phyloP scores from a whole-genome alignment of 2,888 invertebrate genomes.

The Tinea trinotella region DNA sequence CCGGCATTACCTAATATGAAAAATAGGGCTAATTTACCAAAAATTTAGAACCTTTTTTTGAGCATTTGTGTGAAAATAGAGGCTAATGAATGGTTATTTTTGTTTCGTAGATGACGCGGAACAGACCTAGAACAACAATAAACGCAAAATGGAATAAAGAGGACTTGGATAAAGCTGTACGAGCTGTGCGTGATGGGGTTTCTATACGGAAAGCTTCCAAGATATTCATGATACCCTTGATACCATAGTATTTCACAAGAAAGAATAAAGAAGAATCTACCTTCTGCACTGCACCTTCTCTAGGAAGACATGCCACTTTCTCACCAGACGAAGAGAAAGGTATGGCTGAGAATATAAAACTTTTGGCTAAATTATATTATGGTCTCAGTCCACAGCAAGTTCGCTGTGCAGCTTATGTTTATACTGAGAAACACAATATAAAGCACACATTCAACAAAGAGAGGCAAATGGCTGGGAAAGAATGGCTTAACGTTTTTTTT shows the following conservation, averaged over 20 bases:
- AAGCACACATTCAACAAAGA: neutral
- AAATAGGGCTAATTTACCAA: too few relatives aligned
- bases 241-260: conserved; percentile 21
- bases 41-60: too few relatives aligned
- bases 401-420: conserved; percentile 21
- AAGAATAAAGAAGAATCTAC: conserved; percentile 18
- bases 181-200: conserved; percentile 18
- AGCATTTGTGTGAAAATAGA: too few relatives aligned
- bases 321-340: conserved; percentile 18
- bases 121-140: conserved; percentile 20
- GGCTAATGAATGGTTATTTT: too few relatives aligned
- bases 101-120: too few relatives aligned
- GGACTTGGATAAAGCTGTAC: conserved; percentile 20
- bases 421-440: conserved; percentile 19
- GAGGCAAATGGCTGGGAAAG: neutral
- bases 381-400: conserved; percentile 22
- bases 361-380: conserved; percentile 22
- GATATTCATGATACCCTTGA: conserved; percentile 22
- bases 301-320: conserved; percentile 23
- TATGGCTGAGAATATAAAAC: conserved; percentile 22
- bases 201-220: conserved; percentile 22
- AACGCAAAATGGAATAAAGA: conserved; percentile 22
- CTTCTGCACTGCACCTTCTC: conserved; percentile 20
- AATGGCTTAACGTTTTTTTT: neutral
- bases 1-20: too few relatives aligned